Conservation (phyloP, 2,113 vertebrate species). For the Pterocles burchelli region DNA sequence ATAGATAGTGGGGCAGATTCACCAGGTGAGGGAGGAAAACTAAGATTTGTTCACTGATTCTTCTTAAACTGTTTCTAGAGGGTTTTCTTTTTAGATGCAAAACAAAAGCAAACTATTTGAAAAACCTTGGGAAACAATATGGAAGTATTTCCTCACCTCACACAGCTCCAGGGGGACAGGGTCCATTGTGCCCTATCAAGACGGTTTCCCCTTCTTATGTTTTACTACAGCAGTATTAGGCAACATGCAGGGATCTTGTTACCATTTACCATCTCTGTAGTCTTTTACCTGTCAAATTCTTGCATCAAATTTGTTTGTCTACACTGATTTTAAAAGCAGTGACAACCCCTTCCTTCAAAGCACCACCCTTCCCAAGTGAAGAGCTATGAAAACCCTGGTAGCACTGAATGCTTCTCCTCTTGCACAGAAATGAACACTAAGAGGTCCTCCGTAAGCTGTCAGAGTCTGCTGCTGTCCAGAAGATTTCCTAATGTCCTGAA, state of each 20-base stretch:
- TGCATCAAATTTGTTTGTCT: not conserved
- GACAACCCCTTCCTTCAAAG: not conserved
- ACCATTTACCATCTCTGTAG: not conserved
- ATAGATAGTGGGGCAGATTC: not conserved
- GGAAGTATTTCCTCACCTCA: not conserved
- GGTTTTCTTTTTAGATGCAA: not conserved
- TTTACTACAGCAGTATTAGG: not conserved
- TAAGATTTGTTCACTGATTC: not conserved
- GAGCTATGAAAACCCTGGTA: not conserved
- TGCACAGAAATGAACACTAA: not conserved
- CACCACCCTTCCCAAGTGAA: not conserved
- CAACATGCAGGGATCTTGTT: not conserved
- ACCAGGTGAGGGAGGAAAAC: not conserved
- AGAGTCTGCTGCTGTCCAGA: not conserved
- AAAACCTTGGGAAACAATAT: not conserved
- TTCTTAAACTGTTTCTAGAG: not conserved
- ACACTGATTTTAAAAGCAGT: not conserved
- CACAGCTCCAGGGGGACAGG: not conserved
- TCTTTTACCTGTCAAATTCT: not conserved
- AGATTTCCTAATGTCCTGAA: not conserved
- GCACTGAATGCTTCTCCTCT: not conserved
- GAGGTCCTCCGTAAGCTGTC: not conserved
- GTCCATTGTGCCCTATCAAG: not conserved
- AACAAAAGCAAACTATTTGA: not conserved
- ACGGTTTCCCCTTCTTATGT: not conserved